Evolutionary conservation across 1,140 invertebrate genomes (phyloP), one percentile per base, ranked within the genome.

Genomic region (Platorchestia sp.): DNA sequence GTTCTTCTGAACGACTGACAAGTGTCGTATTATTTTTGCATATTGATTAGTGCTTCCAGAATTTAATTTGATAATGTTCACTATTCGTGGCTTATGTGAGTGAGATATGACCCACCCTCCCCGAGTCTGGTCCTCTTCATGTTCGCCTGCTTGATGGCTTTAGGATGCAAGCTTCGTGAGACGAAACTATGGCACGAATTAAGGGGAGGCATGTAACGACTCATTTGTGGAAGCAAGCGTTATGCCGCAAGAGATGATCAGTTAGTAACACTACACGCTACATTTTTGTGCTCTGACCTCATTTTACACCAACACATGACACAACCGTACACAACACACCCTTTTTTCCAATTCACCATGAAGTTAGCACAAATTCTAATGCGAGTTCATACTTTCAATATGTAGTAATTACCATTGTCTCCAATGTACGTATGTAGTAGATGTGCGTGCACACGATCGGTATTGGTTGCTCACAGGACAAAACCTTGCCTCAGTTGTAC

Each of bases 71-170:
- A 93, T 44, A 40, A 22, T 93, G 47, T 91, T 91, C 14, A 91
- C 47, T 93, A 93, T 93, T 90, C 91, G 45, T 93, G 91, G 91
- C 91, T 93, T 93, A 45, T 93, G 91, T 93, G 91, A 44, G 42
- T 43, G 89, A 93, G 43, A 42, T 90, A 43, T 90, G 41, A 93
- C 45, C 91, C 91, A 93, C 45, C 43, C 45, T 93, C 27, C 6
- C 91, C 45, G 40, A 93, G 44, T 93, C 43, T 93, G 41, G 40
- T 45, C 91, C 91, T 93, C 42, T 89, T 27, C 43, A 93, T 93
- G 91, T 93, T 93, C 91, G 14, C 91, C 91, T 93, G 91, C 36
- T 93, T 47, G 91, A 44, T 93, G 91, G 91, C 40, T 89, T 5
- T 45, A 47, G 91, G 91, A 93, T 45, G 6, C 45, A 47, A 93